Evolutionary conservation across 2,113 vertebrate genomes (phyloP), one percentile per base, ranked within the genome.

Genomic region (Anseranas semipalmata): DNA sequence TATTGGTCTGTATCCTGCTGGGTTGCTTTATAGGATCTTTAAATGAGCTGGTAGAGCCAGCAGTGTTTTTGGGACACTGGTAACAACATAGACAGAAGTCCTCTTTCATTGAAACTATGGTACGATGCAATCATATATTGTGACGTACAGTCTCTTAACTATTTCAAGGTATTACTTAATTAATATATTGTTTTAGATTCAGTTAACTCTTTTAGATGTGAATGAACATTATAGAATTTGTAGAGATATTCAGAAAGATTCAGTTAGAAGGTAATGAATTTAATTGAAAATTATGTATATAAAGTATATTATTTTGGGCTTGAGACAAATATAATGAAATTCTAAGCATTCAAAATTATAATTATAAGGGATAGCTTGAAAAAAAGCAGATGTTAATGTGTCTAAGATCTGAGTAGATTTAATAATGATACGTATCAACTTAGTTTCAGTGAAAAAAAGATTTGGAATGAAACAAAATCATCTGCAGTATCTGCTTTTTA

Each of bases 1-100:
- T 89, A n/a, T 71, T 53, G 73, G 92, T 96, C 94, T 96, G 94
- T 96, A 90, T 91, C 56, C 37, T 96, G 77, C 55, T 95, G 85
- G 67, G 66, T 52, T 96, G 72, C 53, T 93, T 90, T 90, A 56
- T 9, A 82, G 58, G 63, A 39, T 90, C 60, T 88, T 94, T 89
- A 80, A 83, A 76, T 43, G 59, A 89, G 87, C 52, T 90, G 68
- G 55, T 60, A 86, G 48, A 90, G 75, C 2, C 12, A 62, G 68
- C 5, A 62, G 53, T 82, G 73, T 13, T 10, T 12, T 84, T 58
- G 85, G 81, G 18, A 89, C 25, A 73, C 11, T 43, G 70, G 5
- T 90, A 84, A 88, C 52, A 78, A 79, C 21, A 63, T 11, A 87
- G n/a, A 62, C 10, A 87, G 76, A 63, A 86, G 28, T 1, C 1